Evolutionary conservation across 1,140 invertebrate genomes (phyloP), one percentile per base, ranked within the genome.

Genomic region (Magallana ariakensis): DNA sequence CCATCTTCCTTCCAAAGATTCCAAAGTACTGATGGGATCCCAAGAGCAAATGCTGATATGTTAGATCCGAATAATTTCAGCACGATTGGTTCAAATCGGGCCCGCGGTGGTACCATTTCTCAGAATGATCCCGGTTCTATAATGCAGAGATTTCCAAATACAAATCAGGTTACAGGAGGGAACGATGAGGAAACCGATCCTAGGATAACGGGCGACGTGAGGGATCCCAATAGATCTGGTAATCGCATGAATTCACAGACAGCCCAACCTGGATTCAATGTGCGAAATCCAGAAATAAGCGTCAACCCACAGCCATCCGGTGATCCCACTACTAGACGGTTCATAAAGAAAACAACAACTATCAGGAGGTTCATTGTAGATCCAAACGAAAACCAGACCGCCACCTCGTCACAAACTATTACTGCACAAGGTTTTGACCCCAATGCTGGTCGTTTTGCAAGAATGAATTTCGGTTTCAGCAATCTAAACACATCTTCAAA

Each of bases 301-400:
- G 33, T 13, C 22, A 75, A 33, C 10, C 22, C 66, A 75, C 66
- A 3, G 1, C 10, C 9, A 75, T 33, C 66, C 33, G 66, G 22
- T 7, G 33, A 9, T 75, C 33, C 66, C 16, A 62, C 16, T 6
- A 75, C 26, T 11, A 75, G 66, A 22, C 22, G 66, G 33, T 33
- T 75, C 22, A 75, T 75, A 9, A 75, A 75, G 33, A 75, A 26
- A 13, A 75, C 66, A 9, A 75, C 66, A 75, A 75, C 66, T 10
- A 13, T 75, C 22, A 75, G 58, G 58, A 62, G 22, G 33, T 1
- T 33, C 26, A 75, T 75, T 22, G 22, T 26, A 9, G 33, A 75
- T 75, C 9, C 66, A 5, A 75, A 33, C 8, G 66, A 75, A 26
- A 13, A 11, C 22, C 22, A 26, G 11, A 26, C 66, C 10, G 22